Base-by-base conservation (phyloP, 2,797 vertebrate genomes). In the Poeciliopsis gracilis region DNA sequence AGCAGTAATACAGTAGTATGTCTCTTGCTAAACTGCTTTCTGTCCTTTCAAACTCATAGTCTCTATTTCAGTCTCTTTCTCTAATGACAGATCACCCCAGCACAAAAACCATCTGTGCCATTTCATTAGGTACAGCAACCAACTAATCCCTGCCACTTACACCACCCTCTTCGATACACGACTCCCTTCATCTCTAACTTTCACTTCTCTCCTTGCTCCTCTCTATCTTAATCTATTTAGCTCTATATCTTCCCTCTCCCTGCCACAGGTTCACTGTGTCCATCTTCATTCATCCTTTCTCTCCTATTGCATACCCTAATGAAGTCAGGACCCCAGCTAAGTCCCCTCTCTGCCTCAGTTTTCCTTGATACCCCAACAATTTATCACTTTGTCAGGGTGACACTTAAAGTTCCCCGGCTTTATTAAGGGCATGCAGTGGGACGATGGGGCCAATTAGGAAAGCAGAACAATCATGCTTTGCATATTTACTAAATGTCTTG, bases 301-400 rank as follows among this genome's bases (percentile, higher is more conserved):
- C 95, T 95, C 94, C 86, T 90, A 94, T 95, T 96, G 97, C 97
- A 97, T 97, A 96, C 96, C 97, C 96, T 98, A 99, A 99, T 99
- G 97, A 98, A 98, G 97, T 97, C 97, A 96, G 95, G 97, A 97
- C 97, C 97, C 87, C 80, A 18, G 86, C 59, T 59, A 84, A 80
- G 88, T 93, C 87, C 91, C 91, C 92, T 87, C 96, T 96, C 97
- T 97, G 96, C 97, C 97, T 95, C 93, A 93, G 95, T 96, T 98
- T 98, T 97, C 96, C 89, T 81, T 84, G 95, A 95, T 96, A 96
- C 95, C 97, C 97, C 96, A 97, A 97, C 97, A 97, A 97, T 99
- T 98, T 96, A 99, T 99, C 97, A 99, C 96, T 97, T 94, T 99
- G 98, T 98, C 97, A 98, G 95, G 96, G 96, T 97, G 96, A 97